phyloP scores from a whole-genome alignment of 2,888 invertebrate species.

The Ptychoptera contaminata region DNA sequence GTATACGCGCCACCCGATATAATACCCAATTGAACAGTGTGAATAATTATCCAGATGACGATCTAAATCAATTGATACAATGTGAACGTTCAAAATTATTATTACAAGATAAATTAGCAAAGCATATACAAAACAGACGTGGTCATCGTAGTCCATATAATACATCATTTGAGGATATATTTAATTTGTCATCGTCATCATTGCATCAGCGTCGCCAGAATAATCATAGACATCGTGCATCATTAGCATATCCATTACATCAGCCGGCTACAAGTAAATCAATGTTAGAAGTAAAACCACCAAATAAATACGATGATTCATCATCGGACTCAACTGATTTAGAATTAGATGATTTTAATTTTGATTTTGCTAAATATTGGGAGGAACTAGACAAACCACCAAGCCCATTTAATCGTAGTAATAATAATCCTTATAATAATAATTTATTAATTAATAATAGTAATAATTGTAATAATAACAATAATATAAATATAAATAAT shows the following conservation, averaged over 20 bases:
- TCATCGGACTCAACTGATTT: conserved; percentile 30
- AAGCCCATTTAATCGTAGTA: conserved; percentile 21
- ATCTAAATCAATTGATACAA: conserved; percentile 26
- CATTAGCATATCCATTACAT: neutral
- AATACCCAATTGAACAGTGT: neutral
- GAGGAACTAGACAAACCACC: conserved; percentile 29
- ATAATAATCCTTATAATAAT: conserved; percentile 4
- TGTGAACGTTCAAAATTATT: conserved; percentile 26
- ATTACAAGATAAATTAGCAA: conserved; percentile 25
- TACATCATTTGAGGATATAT: conserved; percentile 5
- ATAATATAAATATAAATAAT: conserved; percentile 28
- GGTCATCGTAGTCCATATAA: conserved; percentile 12
- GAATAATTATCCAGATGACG: conserved; percentile 16
- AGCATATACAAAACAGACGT: conserved; percentile 20
- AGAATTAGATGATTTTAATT: conserved; percentile 30
- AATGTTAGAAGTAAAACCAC: conserved; percentile 27
- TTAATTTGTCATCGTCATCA: conserved; percentile 2
- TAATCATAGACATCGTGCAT: neutral
- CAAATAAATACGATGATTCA: conserved; percentile 26
- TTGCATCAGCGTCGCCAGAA: neutral
- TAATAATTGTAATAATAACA: conserved; percentile 28
- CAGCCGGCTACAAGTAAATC: conserved; percentile 25
- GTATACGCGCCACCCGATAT: neutral
- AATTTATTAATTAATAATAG: conserved; percentile 12
- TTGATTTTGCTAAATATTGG: conserved; percentile 31